Evolutionary conservation across 1,140 invertebrate genomes (phyloP).

Genomic region (Coenobita brevimanus): DNA sequence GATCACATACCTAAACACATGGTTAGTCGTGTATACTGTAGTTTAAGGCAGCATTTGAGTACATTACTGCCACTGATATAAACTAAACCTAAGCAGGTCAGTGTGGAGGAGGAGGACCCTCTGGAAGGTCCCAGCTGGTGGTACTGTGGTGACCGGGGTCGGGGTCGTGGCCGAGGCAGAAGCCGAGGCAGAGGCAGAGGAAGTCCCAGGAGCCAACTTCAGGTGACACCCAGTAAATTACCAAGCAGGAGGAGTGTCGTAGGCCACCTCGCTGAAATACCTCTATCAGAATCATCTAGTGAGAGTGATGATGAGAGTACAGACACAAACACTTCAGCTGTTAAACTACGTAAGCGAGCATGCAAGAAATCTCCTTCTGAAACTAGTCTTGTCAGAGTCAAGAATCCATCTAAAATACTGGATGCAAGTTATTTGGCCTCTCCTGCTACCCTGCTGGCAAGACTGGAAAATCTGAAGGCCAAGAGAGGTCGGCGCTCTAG

Average conservation of each 20-base stretch:
- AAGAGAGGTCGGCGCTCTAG: constrained; percentile 23
- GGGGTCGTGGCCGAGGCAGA: background rate
- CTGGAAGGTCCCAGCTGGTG: constrained; percentile 40
- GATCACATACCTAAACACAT: too few species aligned
- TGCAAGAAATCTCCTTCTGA: too few species aligned
- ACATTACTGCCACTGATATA: too few species aligned
- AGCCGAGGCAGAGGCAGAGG: background rate
- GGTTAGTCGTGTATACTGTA: too few species aligned
- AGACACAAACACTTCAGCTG: background rate
- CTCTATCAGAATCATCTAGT: constrained; percentile 34
- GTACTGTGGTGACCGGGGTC: background rate
- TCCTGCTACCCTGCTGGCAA: constrained; percentile 21
- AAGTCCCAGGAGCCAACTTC: background rate
- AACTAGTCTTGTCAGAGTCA: background rate
- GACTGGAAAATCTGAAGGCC: constrained; percentile 35
- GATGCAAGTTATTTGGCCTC: constrained; percentile 46
- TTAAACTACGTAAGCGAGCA: background rate
- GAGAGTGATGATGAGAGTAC: constrained; percentile 34
- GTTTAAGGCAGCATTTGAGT: too few species aligned
- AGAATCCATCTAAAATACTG: background rate
- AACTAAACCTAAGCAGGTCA: too few species aligned
- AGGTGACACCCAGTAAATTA: too few species aligned
- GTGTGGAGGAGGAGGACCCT: background rate
- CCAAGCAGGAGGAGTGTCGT: too few species aligned
- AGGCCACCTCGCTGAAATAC: background rate